A percentile compares a stretch with the other conserved stretches of the same genome.
Evolutionary conservation across 2,888 invertebrate species (phyloP).

Genomic region (Platypus cylindrus): DNA sequence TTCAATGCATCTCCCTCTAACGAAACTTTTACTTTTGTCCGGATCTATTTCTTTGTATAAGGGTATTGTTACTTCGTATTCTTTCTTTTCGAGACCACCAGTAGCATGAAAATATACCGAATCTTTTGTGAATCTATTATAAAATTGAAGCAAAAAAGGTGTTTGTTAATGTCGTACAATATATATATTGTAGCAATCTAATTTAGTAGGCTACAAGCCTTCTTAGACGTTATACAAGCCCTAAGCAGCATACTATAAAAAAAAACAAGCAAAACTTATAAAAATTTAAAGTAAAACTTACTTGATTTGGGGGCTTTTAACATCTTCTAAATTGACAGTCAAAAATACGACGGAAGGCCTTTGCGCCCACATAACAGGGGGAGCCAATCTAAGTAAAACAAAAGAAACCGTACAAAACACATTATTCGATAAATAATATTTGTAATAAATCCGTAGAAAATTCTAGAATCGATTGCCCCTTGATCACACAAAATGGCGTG

Average conservation of each 20-base stretch:
- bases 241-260: too few relatives aligned
- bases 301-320: slow-evolving; percentile 71
- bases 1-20: slow-evolving; percentile 64
- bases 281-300: slow-evolving; percentile 32
- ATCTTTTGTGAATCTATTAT: slow-evolving; percentile 52
- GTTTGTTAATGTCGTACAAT: too few relatives aligned
- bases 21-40: slow-evolving; percentile 59
- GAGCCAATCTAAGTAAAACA: slow-evolving; percentile 47
- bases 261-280: not conserved
- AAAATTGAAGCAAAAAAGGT: slow-evolving; percentile 1
- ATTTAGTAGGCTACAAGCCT: too few relatives aligned
- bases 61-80: slow-evolving; percentile 78
- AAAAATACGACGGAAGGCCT: slow-evolving; percentile 69
- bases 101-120: slow-evolving; percentile 72
- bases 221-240: too few relatives aligned
- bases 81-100: slow-evolving; percentile 71
- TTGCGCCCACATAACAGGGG: slow-evolving; percentile 91
- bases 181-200: too few relatives aligned
- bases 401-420: slow-evolving; percentile 8
- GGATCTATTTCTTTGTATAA: slow-evolving; percentile 72
- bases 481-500: slow-evolving; percentile 13
- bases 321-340: slow-evolving; percentile 83
- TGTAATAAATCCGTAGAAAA: slow-evolving; percentile 9
- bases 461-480: slow-evolving; percentile 14
- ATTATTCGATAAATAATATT: not conserved